A percentile compares a stretch with the other conserved stretches of the same genome.
These are phyloP conservation scores for Drosophila azteca DNA, from an alignment of 1,140 invertebrate species.

Conservation along the genomic window DNA sequence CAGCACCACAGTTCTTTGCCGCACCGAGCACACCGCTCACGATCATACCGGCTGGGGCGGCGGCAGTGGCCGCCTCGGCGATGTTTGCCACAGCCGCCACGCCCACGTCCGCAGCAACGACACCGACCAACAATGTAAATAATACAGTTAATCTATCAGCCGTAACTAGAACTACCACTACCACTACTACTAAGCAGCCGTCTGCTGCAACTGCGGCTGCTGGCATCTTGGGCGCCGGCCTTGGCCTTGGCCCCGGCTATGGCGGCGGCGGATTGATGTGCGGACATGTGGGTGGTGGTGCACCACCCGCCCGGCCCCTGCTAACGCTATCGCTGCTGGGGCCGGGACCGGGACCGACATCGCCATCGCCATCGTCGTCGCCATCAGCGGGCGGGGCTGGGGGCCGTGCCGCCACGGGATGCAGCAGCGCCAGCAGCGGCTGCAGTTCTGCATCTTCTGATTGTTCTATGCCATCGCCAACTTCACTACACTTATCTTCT, in stretches of 20 bases:
- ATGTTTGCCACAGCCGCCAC: conserved; percentile 75
- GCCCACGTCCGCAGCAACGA: conserved; percentile 73
- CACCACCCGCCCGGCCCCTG: background rate
- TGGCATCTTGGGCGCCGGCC: conserved; percentile 33
- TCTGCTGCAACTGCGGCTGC: conserved; percentile 57
- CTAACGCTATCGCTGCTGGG: conserved; percentile 44
- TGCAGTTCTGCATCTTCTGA: conserved; percentile 84
- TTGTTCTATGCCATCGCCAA: conserved; percentile 84
- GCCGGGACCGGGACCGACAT: conserved; percentile 4
- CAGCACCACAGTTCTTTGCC: conserved; percentile 65
- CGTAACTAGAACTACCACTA: conserved; percentile 82
- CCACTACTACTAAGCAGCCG: conserved; percentile 78
- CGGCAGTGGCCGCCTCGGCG: conserved; percentile 65
- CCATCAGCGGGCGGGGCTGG: conserved; percentile 22
- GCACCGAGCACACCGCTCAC: conserved; percentile 74
- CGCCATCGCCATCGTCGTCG: background rate
- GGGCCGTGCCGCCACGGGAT: conserved; percentile 40
- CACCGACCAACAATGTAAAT: conserved; percentile 80
- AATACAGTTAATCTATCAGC: conserved; percentile 83
- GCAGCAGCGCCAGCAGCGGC: conserved; percentile 76
- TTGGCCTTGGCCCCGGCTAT: conserved; percentile 17
- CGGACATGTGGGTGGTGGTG: background rate
- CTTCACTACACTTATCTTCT: conserved; percentile 84
- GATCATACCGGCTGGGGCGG: conserved; percentile 72
- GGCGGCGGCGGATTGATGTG: background rate